Percentiles rank a stretch among this genome's conserved stretches.
Evolutionary conservation across 1,140 invertebrate species (phyloP).

Genomic region (Leucophenga varia): DNA sequence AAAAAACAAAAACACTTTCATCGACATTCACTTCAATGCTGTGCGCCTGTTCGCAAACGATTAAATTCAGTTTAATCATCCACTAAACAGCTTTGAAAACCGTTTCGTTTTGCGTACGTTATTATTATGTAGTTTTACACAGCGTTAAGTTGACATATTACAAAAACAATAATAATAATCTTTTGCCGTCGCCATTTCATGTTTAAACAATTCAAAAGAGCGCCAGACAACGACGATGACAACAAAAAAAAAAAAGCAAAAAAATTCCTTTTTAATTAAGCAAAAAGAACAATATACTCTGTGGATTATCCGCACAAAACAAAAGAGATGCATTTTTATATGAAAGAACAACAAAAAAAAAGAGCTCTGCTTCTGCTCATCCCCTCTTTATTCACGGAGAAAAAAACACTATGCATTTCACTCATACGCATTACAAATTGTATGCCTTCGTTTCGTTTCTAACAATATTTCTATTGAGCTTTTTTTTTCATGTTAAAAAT

Average conservation of each 20-base stretch:
- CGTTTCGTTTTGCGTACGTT: slow-evolving; percentile 41
- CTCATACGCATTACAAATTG: slow-evolving; percentile 37
- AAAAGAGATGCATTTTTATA: too few species aligned
- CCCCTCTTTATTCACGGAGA: too few species aligned
- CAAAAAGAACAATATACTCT: too few species aligned
- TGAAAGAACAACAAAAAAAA: background rate
- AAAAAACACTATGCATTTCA: slow-evolving; percentile 29
- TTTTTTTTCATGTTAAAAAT: slow-evolving; percentile 53
- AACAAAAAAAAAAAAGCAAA: too few species aligned
- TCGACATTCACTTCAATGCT: slow-evolving; percentile 17
- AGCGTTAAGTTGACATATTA: background rate
- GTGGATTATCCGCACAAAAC: too few species aligned
- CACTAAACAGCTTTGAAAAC: slow-evolving; percentile 54
- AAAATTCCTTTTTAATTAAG: too few species aligned
- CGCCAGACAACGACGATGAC: too few species aligned
- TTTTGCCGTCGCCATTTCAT: too few species aligned
- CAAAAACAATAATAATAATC: background rate
- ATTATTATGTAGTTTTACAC: slow-evolving; percentile 35
- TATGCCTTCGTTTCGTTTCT: slow-evolving; percentile 34
- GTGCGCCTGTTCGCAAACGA: slow-evolving; percentile 56
- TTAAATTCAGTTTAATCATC: slow-evolving; percentile 58
- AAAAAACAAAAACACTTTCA: too few species aligned
- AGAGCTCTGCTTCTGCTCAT: background rate
- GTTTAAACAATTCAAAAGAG: too few species aligned
- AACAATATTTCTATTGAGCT: slow-evolving; percentile 51